These are phyloP conservation scores for Riparia riparia DNA, from an alignment of 2,113 vertebrate genomes.

Conservation along the genomic window DNA sequence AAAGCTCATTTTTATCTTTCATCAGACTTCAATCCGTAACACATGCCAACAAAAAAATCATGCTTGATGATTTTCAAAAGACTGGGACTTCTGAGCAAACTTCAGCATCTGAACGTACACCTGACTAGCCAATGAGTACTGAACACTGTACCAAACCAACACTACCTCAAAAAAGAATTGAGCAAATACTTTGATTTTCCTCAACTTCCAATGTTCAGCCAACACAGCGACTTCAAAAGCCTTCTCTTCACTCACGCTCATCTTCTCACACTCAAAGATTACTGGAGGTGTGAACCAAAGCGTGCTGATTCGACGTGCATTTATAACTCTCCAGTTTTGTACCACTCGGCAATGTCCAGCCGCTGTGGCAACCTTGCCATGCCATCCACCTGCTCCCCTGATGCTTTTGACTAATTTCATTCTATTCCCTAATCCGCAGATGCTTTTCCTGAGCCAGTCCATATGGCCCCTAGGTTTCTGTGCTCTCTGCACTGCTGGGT, in stretches of 20 bases:
- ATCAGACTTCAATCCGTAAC: neutral
- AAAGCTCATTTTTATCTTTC: neutral
- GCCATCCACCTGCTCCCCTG: conserved; percentile 8
- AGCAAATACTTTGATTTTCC: neutral
- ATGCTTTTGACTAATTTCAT: conserved; percentile 38
- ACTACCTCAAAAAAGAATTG: neutral
- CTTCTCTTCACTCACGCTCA: neutral
- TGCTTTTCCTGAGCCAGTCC: conserved; percentile 20
- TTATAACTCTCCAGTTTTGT: neutral
- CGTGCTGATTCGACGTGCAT: rapidly evolving
- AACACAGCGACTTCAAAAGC: neutral
- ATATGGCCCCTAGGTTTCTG: neutral
- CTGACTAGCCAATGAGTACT: neutral
- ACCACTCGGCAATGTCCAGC: neutral
- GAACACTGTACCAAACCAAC: neutral
- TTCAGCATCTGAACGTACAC: neutral
- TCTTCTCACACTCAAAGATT: neutral
- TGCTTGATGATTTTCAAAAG: neutral
- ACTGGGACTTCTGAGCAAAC: neutral
- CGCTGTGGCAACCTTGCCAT: conserved; percentile 16
- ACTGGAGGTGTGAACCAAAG: neutral
- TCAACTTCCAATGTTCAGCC: neutral
- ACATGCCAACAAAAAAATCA: neutral
- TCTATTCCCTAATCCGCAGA: conserved; percentile 11
- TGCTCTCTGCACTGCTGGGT: neutral